These are phyloP conservation scores for Shinisaurus crocodilurus DNA, from an alignment of 2,113 vertebrate genomes.

Conservation along the genomic window DNA sequence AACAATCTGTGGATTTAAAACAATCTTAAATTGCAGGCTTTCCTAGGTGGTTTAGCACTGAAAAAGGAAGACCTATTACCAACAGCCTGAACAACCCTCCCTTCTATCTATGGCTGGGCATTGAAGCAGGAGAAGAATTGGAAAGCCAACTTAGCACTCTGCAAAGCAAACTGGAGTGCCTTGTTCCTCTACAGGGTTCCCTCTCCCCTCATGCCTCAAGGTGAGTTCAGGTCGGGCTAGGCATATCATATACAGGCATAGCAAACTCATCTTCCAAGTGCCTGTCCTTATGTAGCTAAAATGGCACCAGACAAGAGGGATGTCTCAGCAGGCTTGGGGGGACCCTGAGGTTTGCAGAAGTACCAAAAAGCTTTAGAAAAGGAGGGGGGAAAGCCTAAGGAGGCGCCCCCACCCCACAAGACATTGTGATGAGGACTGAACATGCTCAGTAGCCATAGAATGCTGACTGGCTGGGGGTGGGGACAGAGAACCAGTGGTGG, in stretches of 20 bases:
- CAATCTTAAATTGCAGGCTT: slow-evolving; percentile 50
- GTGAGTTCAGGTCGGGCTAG: not conserved
- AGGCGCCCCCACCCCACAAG: too few species aligned
- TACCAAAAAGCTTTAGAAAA: not conserved
- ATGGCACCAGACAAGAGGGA: not conserved
- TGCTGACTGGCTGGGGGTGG: too few species aligned
- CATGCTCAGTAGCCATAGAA: too few species aligned
- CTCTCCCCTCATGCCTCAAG: not conserved
- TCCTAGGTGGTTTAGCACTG: not conserved
- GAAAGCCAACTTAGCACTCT: not conserved
- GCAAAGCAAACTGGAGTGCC: not conserved
- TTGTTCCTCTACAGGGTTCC: not conserved
- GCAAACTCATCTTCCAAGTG: not conserved
- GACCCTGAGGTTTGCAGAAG: not conserved
- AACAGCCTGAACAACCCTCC: slow-evolving; percentile 48
- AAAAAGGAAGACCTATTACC: slow-evolving; percentile 2
- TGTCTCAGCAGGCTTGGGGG: not conserved
- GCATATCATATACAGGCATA: not conserved
- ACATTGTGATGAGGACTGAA: too few species aligned
- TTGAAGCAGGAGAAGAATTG: not conserved
- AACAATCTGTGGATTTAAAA: slow-evolving; percentile 47
- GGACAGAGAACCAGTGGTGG: too few species aligned
- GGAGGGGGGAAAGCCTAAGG: too few species aligned
- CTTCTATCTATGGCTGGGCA: not conserved
- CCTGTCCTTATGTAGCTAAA: not conserved